These are phyloP conservation scores for human (Homo sapiens) DNA, from an alignment of 2,113 vertebrate genomes.

Conservation along the genomic window GRCh38 chr9:134234501-134235000, in stretches of 20 bases:
- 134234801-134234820: accelerated
- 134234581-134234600: accelerated
- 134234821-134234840: neutral
- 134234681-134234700: neutral
- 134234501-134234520: neutral
- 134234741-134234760: accelerated
- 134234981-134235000: neutral
- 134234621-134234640: accelerated
- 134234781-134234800: neutral
- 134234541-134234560: too few species aligned
- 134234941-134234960: neutral
- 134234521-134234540: neutral
- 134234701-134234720: accelerated
- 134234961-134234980: neutral
- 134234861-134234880: neutral
- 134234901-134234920: neutral
- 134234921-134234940: neutral
- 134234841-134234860: neutral
- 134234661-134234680: neutral
- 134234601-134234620: neutral
- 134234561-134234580: neutral
- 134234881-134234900: accelerated
- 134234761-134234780: accelerated
- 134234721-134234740: too few species aligned
- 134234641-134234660: neutral